Base-by-base conservation (phyloP, 1,140 invertebrate species). In the Meloidogyne floridensis region DNA sequence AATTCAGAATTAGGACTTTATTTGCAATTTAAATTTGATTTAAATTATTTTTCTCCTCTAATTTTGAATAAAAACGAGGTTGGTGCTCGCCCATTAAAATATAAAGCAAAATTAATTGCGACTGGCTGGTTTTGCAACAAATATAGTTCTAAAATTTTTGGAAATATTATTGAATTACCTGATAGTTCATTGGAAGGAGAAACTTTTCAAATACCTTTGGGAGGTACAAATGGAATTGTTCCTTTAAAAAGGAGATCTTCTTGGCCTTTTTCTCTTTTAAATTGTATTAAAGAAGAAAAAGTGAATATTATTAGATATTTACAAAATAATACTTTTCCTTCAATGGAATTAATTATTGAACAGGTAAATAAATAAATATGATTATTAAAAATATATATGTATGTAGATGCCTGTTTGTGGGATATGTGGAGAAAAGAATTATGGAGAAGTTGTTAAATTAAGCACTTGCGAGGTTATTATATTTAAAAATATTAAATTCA, bases 331-430 rank as follows among this genome's bases (percentile, higher is more conserved):
- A 65, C 10, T n/a, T 13, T n/a, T n/a, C 59, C 59, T n/a, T 65
- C 59, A 65, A 65, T 65, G 59, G 15, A 65, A 65, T 65, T 65
- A 65, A 65, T 65, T n/a, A 65, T 65, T 65, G 59, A 65, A 65
- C 59, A 65, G 10, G 59, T 65, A n/a, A 65, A 65, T 65, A 65
- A 54, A 54, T 54, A 54, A 54, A 54, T 9, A 11, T 65, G n/a
- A 65, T 5, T 15, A 65, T 13, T 65, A n/a, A 59, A 59, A 65
- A n/a, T n/a, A n/a, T n/a, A n/a, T n/a, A 32, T 65, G n/a, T 15
- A n/a, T 65, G 7, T n/a, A 65, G 59, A 65, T 65, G 5, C 59
- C 59, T 65, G 59, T 65, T 65, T 65, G 59, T 65, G 59, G 59
- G 7, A 65, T 5, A 65, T 65, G 59, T 65, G 59, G 59, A 65